Percentiles rank a stretch among this genome's conserved stretches.
Conservation (phyloP, 2,888 invertebrate genomes). For the Tanypteryx hageni region DNA sequence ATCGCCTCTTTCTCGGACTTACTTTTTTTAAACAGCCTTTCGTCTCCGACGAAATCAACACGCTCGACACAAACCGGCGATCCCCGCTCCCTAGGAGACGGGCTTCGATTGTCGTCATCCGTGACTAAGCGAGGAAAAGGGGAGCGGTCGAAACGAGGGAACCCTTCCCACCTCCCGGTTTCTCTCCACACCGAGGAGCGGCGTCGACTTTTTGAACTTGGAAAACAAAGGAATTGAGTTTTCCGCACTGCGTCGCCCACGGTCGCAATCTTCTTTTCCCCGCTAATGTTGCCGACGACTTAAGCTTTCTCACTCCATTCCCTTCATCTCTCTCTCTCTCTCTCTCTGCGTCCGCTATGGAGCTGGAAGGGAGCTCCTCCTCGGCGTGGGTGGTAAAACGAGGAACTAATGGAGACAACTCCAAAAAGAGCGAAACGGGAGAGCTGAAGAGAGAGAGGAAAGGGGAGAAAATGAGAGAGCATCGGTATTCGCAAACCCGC, state of each 20-base stretch:
- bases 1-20: no score
- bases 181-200: not conserved
- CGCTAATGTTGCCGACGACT: constrained; percentile 40
- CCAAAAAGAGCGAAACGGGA: not conserved
- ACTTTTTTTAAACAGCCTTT: no score
- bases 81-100: not conserved
- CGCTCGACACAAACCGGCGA: not conserved
- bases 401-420: not conserved
- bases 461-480: not conserved
- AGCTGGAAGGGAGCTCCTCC: not conserved
- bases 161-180: not conserved
- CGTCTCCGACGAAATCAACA: no score
- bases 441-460: constrained; percentile 15
- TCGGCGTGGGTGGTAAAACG: constrained; percentile 23
- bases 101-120: not conserved
- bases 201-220: constrained; percentile 43
- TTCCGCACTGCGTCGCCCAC: constrained; percentile 36
- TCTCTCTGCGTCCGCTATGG: not conserved
- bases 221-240: constrained; percentile 60
- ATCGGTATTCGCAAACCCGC: constrained; percentile 55
- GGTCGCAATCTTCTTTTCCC: constrained; percentile 32
- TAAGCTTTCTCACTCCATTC: not conserved
- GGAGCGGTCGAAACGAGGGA: not conserved
- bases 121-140: not conserved
- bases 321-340: not conserved